Conservation (phyloP, 2,797 vertebrate species). For the Netta rufina region DNA sequence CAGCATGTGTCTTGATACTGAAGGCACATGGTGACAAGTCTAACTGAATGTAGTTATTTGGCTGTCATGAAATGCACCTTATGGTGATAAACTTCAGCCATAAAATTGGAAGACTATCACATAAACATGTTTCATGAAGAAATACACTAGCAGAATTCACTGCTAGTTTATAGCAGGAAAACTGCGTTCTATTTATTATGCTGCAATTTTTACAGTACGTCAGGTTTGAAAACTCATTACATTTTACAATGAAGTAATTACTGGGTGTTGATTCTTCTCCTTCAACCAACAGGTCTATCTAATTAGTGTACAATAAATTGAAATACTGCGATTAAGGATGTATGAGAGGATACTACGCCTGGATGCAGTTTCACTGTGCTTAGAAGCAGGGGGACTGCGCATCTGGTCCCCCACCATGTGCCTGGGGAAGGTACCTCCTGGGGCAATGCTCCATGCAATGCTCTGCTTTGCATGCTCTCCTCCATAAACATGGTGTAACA, state of each 20-base stretch:
- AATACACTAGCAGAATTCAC: constrained; percentile 85
- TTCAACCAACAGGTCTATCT: constrained; percentile 73
- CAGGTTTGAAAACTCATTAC: constrained; percentile 77
- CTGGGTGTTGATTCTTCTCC: constrained; percentile 72
- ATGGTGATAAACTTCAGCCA: constrained; percentile 85
- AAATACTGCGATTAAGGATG: constrained; percentile 64
- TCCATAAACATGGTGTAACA: neutral
- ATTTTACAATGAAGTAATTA: constrained; percentile 83
- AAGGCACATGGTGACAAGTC: constrained; percentile 85
- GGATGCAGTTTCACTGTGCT: neutral
- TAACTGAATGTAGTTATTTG: constrained; percentile 88
- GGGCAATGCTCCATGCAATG: neutral
- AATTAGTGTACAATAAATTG: constrained; percentile 80
- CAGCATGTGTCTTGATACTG: constrained; percentile 87
- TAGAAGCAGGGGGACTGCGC: neutral
- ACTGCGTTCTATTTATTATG: constrained; percentile 79
- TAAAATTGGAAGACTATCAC: constrained; percentile 88
- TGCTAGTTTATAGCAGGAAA: constrained; percentile 83
- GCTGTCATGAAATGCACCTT: constrained; percentile 87
- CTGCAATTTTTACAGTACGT: constrained; percentile 78
- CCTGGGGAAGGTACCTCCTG: neutral
- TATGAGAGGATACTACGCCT: constrained; percentile 28
- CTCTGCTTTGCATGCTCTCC: neutral
- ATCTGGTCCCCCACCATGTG: neutral
- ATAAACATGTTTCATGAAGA: constrained; percentile 88